Evolutionary conservation across 2,113 vertebrate genomes (phyloP).

Genomic region (Dasyornis broadbenti): DNA sequence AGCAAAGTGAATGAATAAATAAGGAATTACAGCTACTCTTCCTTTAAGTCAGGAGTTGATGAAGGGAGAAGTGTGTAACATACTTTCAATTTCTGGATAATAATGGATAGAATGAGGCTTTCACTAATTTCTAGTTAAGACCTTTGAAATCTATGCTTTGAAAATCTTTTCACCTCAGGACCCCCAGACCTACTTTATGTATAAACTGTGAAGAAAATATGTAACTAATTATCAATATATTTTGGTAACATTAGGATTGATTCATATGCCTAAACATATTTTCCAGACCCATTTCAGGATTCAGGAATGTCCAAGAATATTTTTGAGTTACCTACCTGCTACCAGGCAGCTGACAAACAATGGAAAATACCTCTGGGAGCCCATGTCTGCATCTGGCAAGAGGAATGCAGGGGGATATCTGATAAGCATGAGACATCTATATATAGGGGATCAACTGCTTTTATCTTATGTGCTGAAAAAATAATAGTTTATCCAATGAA

Average conservation of each 20-base stretch:
- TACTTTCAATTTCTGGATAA: not conserved
- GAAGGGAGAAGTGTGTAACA: not conserved
- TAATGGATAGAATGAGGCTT: not conserved
- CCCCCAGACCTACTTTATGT: accelerated
- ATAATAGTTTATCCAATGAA: not conserved
- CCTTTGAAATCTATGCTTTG: not conserved
- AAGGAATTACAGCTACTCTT: not conserved
- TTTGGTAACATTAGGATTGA: not conserved
- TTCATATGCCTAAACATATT: not conserved
- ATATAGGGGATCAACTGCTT: not conserved
- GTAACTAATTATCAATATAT: not conserved
- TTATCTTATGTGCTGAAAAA: not conserved
- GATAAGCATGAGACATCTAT: not conserved
- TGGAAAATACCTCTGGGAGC: not conserved
- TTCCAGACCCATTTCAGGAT: not conserved
- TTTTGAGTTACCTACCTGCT: not conserved
- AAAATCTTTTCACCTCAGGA: not conserved
- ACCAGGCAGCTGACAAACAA: not conserved
- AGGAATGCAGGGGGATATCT: not conserved
- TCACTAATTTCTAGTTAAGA: not conserved
- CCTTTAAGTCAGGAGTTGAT: not conserved
- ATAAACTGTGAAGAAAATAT: not conserved
- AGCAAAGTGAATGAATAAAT: not conserved
- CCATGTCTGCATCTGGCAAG: not conserved
- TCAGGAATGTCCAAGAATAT: not conserved